phyloP scores from a whole-genome alignment of 1,140 invertebrate genomes.

The silkworm (Bombyx mori) region ASM3026992v2 NC_085133.1:3136501-3137000 shows the following conservation, averaged over 20 bases:
- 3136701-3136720: slow-evolving; percentile 52
- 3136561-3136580: slow-evolving; percentile 31
- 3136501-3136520: slow-evolving; percentile 61
- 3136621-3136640: slow-evolving; percentile 64
- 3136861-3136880: slow-evolving; percentile 32
- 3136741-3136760: slow-evolving; percentile 60
- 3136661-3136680: slow-evolving; percentile 63
- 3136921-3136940: slow-evolving; percentile 52
- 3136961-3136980: slow-evolving; percentile 63
- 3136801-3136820: slow-evolving; percentile 52
- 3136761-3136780: slow-evolving; percentile 67
- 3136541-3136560: slow-evolving; percentile 36
- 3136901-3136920: slow-evolving; percentile 43
- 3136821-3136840: slow-evolving; percentile 59
- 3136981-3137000: slow-evolving; percentile 59
- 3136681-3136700: slow-evolving; percentile 60
- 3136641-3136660: slow-evolving; percentile 66
- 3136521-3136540: slow-evolving; percentile 67
- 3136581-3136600: slow-evolving; percentile 50
- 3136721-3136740: slow-evolving; percentile 66
- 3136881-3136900: slow-evolving; percentile 37
- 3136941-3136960: slow-evolving; percentile 61
- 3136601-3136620: slow-evolving; percentile 63
- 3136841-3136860: slow-evolving; percentile 32
- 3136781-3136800: slow-evolving; percentile 62